Conservation (phyloP, 2,797 vertebrate genomes). For the Sebastes taczanowskii region DNA sequence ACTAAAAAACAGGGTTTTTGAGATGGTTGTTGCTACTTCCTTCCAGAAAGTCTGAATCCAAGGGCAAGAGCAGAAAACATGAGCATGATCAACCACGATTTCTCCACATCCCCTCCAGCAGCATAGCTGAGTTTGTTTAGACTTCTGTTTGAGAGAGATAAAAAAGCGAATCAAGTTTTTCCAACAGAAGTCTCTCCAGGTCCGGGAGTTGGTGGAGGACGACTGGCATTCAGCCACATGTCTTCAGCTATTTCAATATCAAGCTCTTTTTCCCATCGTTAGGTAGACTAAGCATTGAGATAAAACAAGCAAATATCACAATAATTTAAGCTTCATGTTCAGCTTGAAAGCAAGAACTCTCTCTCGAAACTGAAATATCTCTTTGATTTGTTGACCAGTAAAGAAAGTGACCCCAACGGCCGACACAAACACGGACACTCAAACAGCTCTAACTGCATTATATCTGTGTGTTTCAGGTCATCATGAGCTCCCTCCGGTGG, state of each 20-base stretch:
- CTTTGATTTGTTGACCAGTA: not conserved
- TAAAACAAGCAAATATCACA: not conserved
- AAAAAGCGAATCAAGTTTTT: not conserved
- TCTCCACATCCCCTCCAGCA: not conserved
- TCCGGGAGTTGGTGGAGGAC: not conserved
- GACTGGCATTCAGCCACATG: not conserved
- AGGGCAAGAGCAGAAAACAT: not conserved
- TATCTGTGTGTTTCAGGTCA: slow-evolving; percentile 83
- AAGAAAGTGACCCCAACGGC: not conserved
- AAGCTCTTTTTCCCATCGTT: not conserved
- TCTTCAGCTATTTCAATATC: not conserved
- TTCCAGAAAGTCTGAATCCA: not conserved
- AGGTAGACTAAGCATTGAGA: not conserved
- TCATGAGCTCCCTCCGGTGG: slow-evolving; percentile 92
- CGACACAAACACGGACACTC: not conserved
- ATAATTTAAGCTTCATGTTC: not conserved
- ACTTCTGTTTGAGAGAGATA: not conserved
- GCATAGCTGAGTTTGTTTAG: not conserved
- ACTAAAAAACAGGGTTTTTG: not conserved
- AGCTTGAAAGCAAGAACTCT: not conserved
- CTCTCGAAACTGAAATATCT: not conserved
- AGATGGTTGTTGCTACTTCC: not conserved
- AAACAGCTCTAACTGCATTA: not conserved
- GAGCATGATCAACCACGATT: not conserved
- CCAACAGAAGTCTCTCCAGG: not conserved